Evolutionary conservation across 2,113 vertebrate genomes (phyloP).

Genomic region (Scortum barcoo): DNA sequence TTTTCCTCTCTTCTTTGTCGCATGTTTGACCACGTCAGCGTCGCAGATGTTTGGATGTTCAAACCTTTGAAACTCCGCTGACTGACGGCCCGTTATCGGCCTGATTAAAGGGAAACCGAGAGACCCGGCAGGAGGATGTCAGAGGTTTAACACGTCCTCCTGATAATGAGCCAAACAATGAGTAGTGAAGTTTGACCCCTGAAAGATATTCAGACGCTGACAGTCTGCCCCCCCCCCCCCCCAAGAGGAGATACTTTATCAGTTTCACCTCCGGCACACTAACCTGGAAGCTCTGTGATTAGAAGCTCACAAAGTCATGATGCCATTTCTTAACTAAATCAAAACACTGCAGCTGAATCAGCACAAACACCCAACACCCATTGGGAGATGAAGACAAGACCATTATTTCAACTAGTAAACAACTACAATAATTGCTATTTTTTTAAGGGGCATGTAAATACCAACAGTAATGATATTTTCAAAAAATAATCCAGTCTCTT

Average conservation of each 20-base stretch:
- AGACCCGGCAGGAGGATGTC: constrained; percentile 3
- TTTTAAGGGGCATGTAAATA: neutral
- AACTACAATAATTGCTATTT: too few relatives aligned
- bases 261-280: constrained; percentile 36
- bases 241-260: constrained; percentile 32
- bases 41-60: neutral
- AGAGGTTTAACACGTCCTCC: neutral
- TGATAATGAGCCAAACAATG: constrained; percentile 12
- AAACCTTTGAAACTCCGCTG: neutral
- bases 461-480: neutral
- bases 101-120: constrained; percentile 31
- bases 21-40: neutral
- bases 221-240: neutral
- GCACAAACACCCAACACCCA: too few relatives aligned
- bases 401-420: too few relatives aligned
- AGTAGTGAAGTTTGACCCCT: constrained; percentile 41
- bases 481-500: too few relatives aligned
- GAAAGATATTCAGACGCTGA: neutral
- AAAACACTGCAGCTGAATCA: neutral
- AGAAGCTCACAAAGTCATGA: neutral
- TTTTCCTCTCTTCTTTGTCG: neutral
- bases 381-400: too few relatives aligned
- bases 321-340: neutral
- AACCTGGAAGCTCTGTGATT: constrained; percentile 30
- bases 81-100: constrained; percentile 23